Conservation (phyloP, 2,888 invertebrate species). For the Saturnia pavonia region DNA sequence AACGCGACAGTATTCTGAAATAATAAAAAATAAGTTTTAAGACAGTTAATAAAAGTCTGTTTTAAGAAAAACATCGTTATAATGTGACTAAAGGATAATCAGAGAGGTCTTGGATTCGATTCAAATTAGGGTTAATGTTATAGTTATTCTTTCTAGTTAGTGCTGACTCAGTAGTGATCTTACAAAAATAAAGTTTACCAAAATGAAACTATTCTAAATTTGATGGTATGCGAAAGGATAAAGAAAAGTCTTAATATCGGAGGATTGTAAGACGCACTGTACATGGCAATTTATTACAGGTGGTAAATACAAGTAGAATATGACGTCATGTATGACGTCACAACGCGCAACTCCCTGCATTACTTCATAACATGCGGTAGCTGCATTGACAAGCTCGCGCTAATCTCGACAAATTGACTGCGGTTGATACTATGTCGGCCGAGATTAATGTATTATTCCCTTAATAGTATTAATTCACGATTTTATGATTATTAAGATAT, state of each 20-base stretch:
- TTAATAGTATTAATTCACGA: background rate
- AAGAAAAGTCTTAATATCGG: background rate
- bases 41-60: no score
- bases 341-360: background rate
- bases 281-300: slow-evolving; percentile 1
- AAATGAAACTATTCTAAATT: background rate
- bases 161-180: background rate
- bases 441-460: slow-evolving; percentile 3
- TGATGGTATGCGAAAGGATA: background rate
- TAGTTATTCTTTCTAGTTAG: no score
- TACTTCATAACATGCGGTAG: slow-evolving; percentile 14
- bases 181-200: background rate
- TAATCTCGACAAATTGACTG: slow-evolving; percentile 56
- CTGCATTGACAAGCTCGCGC: slow-evolving; percentile 47
- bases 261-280: background rate
- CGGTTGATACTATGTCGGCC: slow-evolving; percentile 37
- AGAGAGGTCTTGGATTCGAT: no score
- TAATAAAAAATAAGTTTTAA: no score
- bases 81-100: no score
- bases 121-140: no score
- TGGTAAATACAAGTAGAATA: background rate
- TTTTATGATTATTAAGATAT: background rate
- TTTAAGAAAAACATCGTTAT: no score
- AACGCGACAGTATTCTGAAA: no score
- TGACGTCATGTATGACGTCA: slow-evolving; percentile 5